Evolutionary conservation across 1,140 invertebrate genomes (phyloP).

Genomic region (Zaprionus inermis): DNA sequence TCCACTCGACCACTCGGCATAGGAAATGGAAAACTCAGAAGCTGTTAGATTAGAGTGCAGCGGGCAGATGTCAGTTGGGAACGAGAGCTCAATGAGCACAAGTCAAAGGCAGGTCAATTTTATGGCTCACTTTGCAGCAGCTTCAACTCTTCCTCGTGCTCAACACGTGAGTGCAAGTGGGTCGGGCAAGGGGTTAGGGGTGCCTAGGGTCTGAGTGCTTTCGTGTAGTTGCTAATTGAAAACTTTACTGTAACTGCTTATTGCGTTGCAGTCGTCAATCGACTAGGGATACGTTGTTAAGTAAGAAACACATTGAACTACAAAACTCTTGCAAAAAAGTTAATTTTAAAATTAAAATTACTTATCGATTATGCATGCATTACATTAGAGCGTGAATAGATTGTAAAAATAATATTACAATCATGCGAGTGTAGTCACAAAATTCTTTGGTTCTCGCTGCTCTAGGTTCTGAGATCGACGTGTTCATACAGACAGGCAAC

Average conservation of each 20-base stretch:
- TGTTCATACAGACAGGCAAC: no score
- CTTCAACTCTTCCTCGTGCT: not conserved
- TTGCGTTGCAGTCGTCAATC: not conserved
- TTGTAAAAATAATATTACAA: no score
- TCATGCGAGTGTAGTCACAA: no score
- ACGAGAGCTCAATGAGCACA: conserved; percentile 30
- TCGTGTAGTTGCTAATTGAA: conserved; percentile 18
- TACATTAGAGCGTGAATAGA: no score
- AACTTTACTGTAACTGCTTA: not conserved
- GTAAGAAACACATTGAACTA: not conserved
- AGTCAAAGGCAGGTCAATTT: conserved; percentile 38
- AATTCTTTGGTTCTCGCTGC: no score
- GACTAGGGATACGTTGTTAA: not conserved
- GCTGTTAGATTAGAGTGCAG: conserved; percentile 26
- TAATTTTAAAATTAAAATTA: no score
- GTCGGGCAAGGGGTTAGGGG: no score
- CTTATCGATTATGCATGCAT: no score
- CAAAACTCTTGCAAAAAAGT: no score
- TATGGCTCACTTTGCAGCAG: conserved; percentile 10
- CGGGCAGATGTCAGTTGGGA: conserved; percentile 14
- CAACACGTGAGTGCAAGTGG: not conserved
- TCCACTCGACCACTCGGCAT: not conserved
- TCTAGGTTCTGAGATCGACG: no score
- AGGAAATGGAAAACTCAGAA: conserved; percentile 38
- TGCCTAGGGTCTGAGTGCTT: conserved; percentile 1